These are phyloP conservation scores for Sylvia atricapilla DNA, from an alignment of 2,113 vertebrate species.

Conservation along the genomic window DNA sequence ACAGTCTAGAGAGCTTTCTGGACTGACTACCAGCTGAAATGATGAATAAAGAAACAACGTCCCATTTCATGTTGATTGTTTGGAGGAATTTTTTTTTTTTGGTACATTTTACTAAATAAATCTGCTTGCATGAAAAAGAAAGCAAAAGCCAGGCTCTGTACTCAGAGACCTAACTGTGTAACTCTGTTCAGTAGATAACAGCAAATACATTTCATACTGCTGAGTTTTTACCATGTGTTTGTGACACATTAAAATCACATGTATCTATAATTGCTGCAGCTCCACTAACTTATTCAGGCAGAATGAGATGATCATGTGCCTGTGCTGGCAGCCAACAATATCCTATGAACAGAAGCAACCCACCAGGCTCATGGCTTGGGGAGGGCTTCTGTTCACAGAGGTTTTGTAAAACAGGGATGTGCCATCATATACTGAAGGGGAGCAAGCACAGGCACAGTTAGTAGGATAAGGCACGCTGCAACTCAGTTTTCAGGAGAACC, in stretches of 20 bases:
- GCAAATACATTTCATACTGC: background rate
- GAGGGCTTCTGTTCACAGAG: background rate
- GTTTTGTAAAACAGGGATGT: background rate
- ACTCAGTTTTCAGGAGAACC: background rate
- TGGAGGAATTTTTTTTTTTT: background rate
- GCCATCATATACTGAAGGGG: background rate
- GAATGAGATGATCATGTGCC: background rate
- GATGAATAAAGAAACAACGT: background rate
- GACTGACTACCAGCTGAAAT: background rate
- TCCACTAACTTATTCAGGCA: conserved; percentile 3
- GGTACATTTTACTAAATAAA: background rate
- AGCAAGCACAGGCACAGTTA: background rate
- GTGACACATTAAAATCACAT: background rate
- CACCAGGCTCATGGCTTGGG: background rate
- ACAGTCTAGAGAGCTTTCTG: background rate
- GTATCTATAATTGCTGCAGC: background rate
- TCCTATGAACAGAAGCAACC: background rate
- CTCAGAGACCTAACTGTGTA: background rate
- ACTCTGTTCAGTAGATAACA: background rate
- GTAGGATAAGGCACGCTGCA: background rate
- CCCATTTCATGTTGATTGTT: background rate
- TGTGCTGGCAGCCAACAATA: background rate
- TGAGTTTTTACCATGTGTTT: background rate
- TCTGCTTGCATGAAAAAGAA: background rate
- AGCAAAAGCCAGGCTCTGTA: background rate